phyloP scores from a whole-genome alignment of 2,113 vertebrate genomes.

The Sturnus vulgaris region DNA sequence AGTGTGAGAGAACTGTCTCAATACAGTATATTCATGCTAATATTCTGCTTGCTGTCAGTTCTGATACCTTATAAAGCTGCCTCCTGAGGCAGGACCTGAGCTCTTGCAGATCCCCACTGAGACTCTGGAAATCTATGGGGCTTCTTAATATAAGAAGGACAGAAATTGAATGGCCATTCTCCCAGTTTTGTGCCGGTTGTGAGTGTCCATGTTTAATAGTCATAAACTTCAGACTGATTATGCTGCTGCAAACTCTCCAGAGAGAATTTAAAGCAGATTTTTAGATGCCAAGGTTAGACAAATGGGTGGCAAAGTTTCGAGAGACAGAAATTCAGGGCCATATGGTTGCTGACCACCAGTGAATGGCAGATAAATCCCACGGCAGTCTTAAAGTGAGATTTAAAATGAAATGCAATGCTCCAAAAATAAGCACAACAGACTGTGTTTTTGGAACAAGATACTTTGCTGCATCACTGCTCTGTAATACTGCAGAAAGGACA shows the following conservation, averaged over 20 bases:
- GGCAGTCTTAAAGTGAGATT: constrained; percentile 31
- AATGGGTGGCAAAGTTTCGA: constrained; percentile 23
- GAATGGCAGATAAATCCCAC: constrained; percentile 37
- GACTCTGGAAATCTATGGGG: not conserved
- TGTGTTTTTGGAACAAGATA: constrained; percentile 46
- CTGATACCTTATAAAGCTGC: constrained; percentile 33
- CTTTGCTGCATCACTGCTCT: constrained; percentile 60
- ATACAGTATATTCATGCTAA: constrained; percentile 38
- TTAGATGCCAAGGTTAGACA: not conserved
- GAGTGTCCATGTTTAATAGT: not conserved
- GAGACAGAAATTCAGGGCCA: constrained; percentile 8
- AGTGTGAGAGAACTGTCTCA: constrained; percentile 46
- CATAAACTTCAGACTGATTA: not conserved
- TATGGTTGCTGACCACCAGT: constrained; percentile 40
- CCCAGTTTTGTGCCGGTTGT: not conserved
- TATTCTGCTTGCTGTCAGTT: constrained; percentile 42
- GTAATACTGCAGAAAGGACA: constrained; percentile 47
- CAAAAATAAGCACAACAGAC: constrained; percentile 60
- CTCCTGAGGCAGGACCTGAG: constrained; percentile 27
- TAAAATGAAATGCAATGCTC: constrained; percentile 59
- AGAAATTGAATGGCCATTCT: not conserved
- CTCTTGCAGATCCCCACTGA: not conserved
- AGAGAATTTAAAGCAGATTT: constrained; percentile 14
- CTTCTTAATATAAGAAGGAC: not conserved
- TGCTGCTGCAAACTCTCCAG: not conserved